Evolutionary conservation across 2,888 invertebrate genomes (phyloP).

Genomic region (Calliphora vomitoria): DNA sequence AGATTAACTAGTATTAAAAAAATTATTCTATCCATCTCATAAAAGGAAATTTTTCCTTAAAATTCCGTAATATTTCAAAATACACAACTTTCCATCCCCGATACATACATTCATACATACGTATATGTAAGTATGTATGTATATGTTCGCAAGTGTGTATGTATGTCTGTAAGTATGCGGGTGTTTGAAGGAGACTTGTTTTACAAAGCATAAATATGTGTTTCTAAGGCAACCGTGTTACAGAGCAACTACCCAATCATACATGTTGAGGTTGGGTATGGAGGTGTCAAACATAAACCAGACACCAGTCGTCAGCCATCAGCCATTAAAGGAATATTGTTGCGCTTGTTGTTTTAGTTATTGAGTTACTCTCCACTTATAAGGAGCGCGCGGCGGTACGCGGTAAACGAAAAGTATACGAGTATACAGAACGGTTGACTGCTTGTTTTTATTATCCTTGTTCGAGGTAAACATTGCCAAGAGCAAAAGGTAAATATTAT

Average conservation of each 20-base stretch:
- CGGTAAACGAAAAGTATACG: neutral
- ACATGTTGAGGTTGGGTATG: slow-evolving; percentile 3
- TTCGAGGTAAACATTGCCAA: slow-evolving; percentile 42
- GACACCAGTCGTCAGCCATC: slow-evolving; percentile 41
- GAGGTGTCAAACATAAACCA: slow-evolving; percentile 51
- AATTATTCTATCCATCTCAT: too few relatives aligned
- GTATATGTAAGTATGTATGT: neutral
- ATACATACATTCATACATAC: neutral
- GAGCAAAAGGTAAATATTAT: slow-evolving; percentile 45
- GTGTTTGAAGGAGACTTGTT: neutral
- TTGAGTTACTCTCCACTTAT: neutral
- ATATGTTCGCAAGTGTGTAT: neutral
- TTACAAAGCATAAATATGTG: slow-evolving; percentile 14
- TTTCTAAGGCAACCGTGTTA: slow-evolving; percentile 56
- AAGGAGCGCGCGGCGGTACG: neutral
- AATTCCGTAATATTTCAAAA: neutral
- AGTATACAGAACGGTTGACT: neutral
- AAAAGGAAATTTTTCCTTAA: neutral
- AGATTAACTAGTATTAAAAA: too few relatives aligned
- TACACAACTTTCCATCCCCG: neutral
- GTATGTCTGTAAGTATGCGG: too few relatives aligned
- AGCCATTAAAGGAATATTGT: slow-evolving; percentile 36
- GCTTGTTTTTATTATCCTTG: slow-evolving; percentile 23
- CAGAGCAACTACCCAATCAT: slow-evolving; percentile 17
- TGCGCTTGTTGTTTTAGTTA: neutral